Evolutionary conservation across 2,797 vertebrate genomes (phyloP).

Genomic region (Tympanoctomys barrerae): DNA sequence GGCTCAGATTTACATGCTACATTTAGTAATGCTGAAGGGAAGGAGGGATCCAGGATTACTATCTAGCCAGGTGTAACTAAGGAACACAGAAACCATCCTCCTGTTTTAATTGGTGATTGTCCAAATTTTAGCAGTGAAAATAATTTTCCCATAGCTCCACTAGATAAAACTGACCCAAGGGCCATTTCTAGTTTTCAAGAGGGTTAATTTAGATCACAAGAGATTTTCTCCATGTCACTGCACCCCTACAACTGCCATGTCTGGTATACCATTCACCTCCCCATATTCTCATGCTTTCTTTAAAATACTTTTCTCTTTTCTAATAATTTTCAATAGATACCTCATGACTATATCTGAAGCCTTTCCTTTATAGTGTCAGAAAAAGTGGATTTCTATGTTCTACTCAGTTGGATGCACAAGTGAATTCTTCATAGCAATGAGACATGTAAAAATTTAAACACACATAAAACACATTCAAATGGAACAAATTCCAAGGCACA

Average conservation of each 20-base stretch:
- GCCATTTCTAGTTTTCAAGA: not conserved
- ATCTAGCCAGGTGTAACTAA: not conserved
- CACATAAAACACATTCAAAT: conserved; percentile 68
- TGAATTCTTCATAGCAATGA: conserved; percentile 78
- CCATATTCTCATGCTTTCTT: conserved; percentile 61
- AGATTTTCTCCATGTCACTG: not conserved
- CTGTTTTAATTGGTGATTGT: not conserved
- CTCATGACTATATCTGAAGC: conserved; percentile 67
- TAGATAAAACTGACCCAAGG: not conserved
- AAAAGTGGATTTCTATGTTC: conserved; percentile 69
- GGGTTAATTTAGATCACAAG: not conserved
- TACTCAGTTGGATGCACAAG: conserved; percentile 72
- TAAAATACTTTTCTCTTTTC: conserved; percentile 68
- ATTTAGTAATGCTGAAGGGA: not conserved
- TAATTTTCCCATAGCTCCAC: not conserved
- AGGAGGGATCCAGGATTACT: not conserved
- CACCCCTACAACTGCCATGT: not conserved
- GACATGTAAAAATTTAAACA: conserved; percentile 79
- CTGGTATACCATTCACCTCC: not conserved
- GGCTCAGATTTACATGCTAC: too few relatives aligned
- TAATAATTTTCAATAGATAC: conserved; percentile 78
- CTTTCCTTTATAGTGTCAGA: conserved; percentile 78
- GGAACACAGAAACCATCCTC: not conserved
- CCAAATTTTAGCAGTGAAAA: not conserved
- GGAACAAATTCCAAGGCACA: conserved; percentile 77